These are phyloP conservation scores for Rhombomys opimus DNA, from an alignment of 2,113 vertebrate species.

Conservation along the genomic window DNA sequence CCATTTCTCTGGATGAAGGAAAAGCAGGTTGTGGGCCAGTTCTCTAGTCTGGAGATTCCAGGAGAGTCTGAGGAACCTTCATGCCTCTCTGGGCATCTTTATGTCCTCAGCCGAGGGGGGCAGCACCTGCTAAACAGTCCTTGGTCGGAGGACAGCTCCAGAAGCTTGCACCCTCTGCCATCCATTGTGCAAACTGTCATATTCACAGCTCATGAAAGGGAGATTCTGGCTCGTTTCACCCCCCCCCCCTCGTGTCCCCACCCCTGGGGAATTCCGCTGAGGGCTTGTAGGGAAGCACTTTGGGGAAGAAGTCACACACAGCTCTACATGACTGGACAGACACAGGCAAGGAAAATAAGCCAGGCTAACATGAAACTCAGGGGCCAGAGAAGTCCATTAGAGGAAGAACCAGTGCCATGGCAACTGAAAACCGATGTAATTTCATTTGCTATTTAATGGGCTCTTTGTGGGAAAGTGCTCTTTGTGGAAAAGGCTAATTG, in stretches of 20 bases:
- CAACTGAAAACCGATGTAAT: slow-evolving; percentile 79
- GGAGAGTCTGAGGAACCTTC: neutral
- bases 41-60: neutral
- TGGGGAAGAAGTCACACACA: slow-evolving; percentile 50
- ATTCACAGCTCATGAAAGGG: slow-evolving; percentile 2
- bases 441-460: slow-evolving; percentile 81
- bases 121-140: neutral
- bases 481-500: slow-evolving; percentile 83
- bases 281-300: neutral
- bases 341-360: slow-evolving; percentile 51
- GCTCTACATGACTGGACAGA: slow-evolving; percentile 13
- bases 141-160: neutral
- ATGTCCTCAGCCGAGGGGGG: neutral
- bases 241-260: rapidly evolving
- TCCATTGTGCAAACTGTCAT: neutral
- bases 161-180: neutral
- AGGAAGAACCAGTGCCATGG: slow-evolving; percentile 74
- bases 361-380: slow-evolving; percentile 40
- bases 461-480: slow-evolving; percentile 79
- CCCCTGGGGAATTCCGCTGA: neutral
- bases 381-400: slow-evolving; percentile 72
- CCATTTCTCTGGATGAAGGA: neutral
- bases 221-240: slow-evolving; percentile 20
- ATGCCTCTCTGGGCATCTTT: neutral
- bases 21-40: neutral